Base-by-base conservation (phyloP, 2,888 invertebrate species). In the Tachystola acroxantha region DNA sequence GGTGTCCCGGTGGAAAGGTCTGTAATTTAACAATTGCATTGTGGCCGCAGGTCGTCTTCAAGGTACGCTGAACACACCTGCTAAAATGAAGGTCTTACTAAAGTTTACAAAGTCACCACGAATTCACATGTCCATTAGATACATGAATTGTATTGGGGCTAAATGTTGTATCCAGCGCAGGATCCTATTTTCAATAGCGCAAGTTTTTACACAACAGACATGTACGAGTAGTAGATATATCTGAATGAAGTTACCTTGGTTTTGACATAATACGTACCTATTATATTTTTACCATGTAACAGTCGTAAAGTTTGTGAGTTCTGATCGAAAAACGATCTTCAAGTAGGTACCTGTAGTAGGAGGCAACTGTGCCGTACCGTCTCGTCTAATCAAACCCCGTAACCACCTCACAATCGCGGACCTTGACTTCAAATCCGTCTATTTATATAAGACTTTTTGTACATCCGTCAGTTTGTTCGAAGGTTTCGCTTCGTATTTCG, bases 371-470 rank as follows among this genome's bases (percentile, higher is more conserved):
- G 20, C 29, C 9, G 7, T 36, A 27, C 37, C 36, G 16, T 24
- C 16, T 33, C n/a, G n/a, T n/a, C 40, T 48, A 56, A 58, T 60
- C 56, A 50, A 53, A 54, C 57, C 51, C 55, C 47, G 43, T 55
- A 60, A 63, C 63, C 61, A 53, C 53, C 44, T 40, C 41, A 50
- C 57, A 60, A 57, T 56, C 48, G 46, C 42, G 33, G 32, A 31
- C 70, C 72, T 72, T 73, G 70, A 56, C 61, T 58, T 57, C 50
- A 37, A 52, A 53, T 44, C 40, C 49, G 49, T 28, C 42, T 53
- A 43, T 48, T 50, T 52, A 50, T 55, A 59, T 58, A 51, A 53
- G 54, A 54, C 46, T 61, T 63, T 64, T 59, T 51, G 54, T 62
- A 48, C 42, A 42, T 52, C 34, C 40, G 45, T 37, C 42, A 36